Evolutionary conservation across 1,140 invertebrate genomes (phyloP), one percentile per base, ranked within the genome.

Genomic region (Pogonus chalceus): DNA sequence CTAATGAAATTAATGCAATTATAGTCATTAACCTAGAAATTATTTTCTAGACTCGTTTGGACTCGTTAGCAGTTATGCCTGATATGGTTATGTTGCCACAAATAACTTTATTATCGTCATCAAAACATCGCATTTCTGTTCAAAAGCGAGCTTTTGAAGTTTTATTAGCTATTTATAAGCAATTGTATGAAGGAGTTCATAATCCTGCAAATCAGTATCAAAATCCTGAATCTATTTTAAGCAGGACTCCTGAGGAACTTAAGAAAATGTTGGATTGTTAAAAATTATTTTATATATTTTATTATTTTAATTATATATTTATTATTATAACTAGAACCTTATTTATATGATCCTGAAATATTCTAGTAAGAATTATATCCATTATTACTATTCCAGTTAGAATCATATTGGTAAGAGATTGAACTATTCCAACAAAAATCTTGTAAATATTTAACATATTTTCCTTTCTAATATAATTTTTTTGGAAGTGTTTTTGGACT

Each of bases 131-230:
- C 59, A 79, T 79, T 31, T 73, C 77, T 18, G 80, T 92, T 0
- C 87, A 90, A 58, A 86, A 83, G 67, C 75, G 88, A 56, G 83
- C 92, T 12, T 87, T 89, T 67, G 85, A 90, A 71, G 83, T 96
- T 0, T 84, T 96, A 52, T 80, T 85, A 55, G 84, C 88, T 26
- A 91, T 94, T 61, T 97, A 96, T 68, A 82, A 82, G 58, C 87
- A 93, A 69, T 77, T 97, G 1, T 90, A 91, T 70, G 78, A 83
- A 47, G 81, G 84, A 51, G 84, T 93, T 20, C 76, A 85, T 62
- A 77, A 90, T 69, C 79, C 85, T 3, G 72, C 69, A 22, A 90
- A 92, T 78, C 75, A 80, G 18, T 95, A 95, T 70, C 72, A 80
- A 62, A 84, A 89, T 68, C 81, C 85, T 4, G 67, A 76, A 31